Evolutionary conservation across 1,140 invertebrate species (phyloP).

Genomic region (Hylaeus anthracinus): DNA sequence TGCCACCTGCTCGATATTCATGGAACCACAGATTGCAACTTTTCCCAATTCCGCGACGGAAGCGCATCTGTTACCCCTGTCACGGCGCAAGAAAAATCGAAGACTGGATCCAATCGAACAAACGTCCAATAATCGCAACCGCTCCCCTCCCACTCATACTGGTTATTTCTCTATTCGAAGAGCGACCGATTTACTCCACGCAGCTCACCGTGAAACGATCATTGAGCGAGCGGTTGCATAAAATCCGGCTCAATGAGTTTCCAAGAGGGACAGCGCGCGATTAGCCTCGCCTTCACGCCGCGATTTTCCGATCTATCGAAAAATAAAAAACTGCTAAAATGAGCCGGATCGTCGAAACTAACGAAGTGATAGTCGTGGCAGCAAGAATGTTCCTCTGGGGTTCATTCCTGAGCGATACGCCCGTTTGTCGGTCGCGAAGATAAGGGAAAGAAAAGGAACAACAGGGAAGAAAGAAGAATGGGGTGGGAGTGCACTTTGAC

Average conservation of each 20-base stretch:
- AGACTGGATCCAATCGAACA: not conserved
- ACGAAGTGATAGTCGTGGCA: not conserved
- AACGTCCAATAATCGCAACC: not conserved
- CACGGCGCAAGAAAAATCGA: not conserved
- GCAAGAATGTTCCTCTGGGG: no score
- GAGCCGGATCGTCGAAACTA: conserved; percentile 15
- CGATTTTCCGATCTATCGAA: conserved; percentile 22
- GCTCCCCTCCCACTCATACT: no score
- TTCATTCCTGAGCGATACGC: no score
- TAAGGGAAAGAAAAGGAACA: no score
- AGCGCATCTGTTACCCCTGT: not conserved
- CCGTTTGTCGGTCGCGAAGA: no score
- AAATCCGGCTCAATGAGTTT: conserved; percentile 45
- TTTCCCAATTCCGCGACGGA: not conserved
- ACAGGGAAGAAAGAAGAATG: no score
- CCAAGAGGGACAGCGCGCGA: conserved; percentile 26
- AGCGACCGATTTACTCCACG: conserved; percentile 11
- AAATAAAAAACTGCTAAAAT: conserved; percentile 8
- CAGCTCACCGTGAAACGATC: conserved; percentile 28
- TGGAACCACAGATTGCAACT: no score
- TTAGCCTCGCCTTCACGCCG: conserved; percentile 13
- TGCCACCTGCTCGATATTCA: no score
- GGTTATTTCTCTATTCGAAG: not conserved
- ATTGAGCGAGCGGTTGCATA: conserved; percentile 24
- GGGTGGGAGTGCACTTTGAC: no score